Evolutionary conservation across 2,797 vertebrate genomes (phyloP).

Genomic region (Astyanax mexicanus): DNA sequence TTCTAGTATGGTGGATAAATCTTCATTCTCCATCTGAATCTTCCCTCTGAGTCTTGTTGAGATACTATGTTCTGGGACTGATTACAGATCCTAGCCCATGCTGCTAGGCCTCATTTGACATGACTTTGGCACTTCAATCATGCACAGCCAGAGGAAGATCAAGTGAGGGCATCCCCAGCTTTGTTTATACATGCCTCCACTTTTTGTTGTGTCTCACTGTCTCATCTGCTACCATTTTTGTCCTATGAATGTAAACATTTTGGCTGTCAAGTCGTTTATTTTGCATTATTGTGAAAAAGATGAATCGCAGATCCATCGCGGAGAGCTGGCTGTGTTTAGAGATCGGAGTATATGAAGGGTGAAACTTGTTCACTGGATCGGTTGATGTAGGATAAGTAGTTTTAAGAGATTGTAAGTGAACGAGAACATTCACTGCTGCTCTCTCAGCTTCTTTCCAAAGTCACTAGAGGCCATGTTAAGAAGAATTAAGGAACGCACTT

Average conservation of each 20-base stretch:
- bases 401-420: neutral
- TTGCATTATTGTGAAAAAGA: conserved; percentile 31
- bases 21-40: too few species aligned
- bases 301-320: conserved; percentile 10
- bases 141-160: conserved; percentile 48
- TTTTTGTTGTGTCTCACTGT: conserved; percentile 70
- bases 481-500: conserved; percentile 2
- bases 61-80: conserved; percentile 22
- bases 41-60: neutral
- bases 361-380: conserved; percentile 10
- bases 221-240: conserved; percentile 35
- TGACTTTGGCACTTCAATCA: conserved; percentile 53
- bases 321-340: conserved; percentile 12
- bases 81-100: conserved; percentile 29
- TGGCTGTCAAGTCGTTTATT: conserved; percentile 27
- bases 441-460: neutral
- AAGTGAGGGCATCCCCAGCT: conserved; percentile 65
- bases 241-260: conserved; percentile 30
- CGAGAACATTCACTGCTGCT: neutral
- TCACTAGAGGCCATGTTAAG: neutral
- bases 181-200: conserved; percentile 54
- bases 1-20: neutral
- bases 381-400: conserved; percentile 5
- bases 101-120: conserved; percentile 60
- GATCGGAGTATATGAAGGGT: conserved; percentile 28